These are phyloP conservation scores for Rhagophthalmus giganteus DNA, from an alignment of 2,888 invertebrate species.

Conservation along the genomic window DNA sequence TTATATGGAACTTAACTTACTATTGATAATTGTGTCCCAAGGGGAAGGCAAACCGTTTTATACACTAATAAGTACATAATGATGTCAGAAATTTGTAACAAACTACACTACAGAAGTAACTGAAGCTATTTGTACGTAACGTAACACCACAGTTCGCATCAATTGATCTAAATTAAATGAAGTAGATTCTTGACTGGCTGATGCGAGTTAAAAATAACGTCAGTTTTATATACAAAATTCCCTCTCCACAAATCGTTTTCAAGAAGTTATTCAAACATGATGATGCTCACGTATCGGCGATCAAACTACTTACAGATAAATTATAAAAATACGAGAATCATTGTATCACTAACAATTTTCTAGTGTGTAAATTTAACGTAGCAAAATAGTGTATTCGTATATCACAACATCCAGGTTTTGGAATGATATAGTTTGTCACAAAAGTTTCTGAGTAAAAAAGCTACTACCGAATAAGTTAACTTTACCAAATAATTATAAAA, in stretches of 20 bases:
- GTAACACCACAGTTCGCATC: constrained; percentile 3
- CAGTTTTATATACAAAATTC: constrained; percentile 8
- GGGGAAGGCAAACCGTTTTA: constrained; percentile 11
- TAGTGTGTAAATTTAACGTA: not conserved
- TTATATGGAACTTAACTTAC: constrained; percentile 13
- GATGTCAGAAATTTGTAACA: constrained; percentile 11
- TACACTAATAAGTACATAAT: not conserved
- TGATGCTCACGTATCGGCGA: not conserved
- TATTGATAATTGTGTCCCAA: constrained; percentile 4
- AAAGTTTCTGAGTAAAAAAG: constrained; percentile 19
- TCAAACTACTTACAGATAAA: constrained; percentile 2
- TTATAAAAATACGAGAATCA: not conserved
- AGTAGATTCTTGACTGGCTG: constrained; percentile 9
- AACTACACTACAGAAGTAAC: constrained; percentile 4
- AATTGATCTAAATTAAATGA: constrained; percentile 13
- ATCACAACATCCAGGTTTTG: constrained; percentile 11
- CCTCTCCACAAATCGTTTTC: not conserved
- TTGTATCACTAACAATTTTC: not conserved
- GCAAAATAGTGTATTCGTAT: not conserved
- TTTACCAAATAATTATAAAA: constrained; percentile 23
- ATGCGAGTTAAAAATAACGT: constrained; percentile 21
- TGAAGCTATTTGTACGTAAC: not conserved
- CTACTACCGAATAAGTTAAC: constrained; percentile 11
- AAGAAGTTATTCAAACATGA: not conserved
- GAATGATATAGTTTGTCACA: constrained; percentile 22